A percentile compares a stretch with the other conserved stretches of the same genome.
phyloP scores from a whole-genome alignment of 2,888 invertebrate species.

The Tiliacea citrago region DNA sequence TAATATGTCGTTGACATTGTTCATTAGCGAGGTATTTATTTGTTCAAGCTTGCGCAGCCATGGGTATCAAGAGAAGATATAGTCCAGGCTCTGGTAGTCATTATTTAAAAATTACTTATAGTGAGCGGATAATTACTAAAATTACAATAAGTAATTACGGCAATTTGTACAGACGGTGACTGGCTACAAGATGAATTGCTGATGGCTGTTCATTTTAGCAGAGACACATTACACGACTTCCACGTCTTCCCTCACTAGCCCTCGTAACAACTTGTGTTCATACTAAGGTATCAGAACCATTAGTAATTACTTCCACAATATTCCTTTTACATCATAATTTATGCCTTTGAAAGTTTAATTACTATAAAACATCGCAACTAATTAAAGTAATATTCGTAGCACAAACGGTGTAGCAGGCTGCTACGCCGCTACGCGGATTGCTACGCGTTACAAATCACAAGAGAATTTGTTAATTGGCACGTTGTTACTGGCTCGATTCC shows the following conservation, averaged over 20 bases:
- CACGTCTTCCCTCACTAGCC: not conserved
- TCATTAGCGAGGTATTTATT: not conserved
- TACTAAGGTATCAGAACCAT: slow-evolving; percentile 26
- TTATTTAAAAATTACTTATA: not conserved
- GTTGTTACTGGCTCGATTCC: slow-evolving; percentile 36
- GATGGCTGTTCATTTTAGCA: slow-evolving; percentile 7
- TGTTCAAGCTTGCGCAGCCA: not conserved
- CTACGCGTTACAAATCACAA: slow-evolving; percentile 60
- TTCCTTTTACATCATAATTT: slow-evolving; percentile 13
- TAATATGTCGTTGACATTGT: not conserved
- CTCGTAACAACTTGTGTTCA: slow-evolving; percentile 10
- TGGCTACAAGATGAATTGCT: not conserved
- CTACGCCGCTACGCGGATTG: slow-evolving; percentile 57
- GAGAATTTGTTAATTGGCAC: slow-evolving; percentile 60
- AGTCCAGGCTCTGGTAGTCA: not conserved
- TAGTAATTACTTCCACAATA: slow-evolving; percentile 18
- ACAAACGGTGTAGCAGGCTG: slow-evolving; percentile 38
- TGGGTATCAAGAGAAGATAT: not conserved
- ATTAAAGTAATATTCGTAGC: slow-evolving; percentile 49
- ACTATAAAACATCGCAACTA: slow-evolving; percentile 38
- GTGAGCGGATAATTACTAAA: not conserved
- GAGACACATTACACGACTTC: slow-evolving; percentile 1
- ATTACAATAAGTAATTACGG: slow-evolving; percentile 8
- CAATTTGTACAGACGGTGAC: not conserved
- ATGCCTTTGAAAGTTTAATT: slow-evolving; percentile 40